A percentile compares a stretch with the other conserved stretches of the same genome.
Evolutionary conservation across 2,888 invertebrate species (phyloP).

Genomic region (Coremacera marginata): DNA sequence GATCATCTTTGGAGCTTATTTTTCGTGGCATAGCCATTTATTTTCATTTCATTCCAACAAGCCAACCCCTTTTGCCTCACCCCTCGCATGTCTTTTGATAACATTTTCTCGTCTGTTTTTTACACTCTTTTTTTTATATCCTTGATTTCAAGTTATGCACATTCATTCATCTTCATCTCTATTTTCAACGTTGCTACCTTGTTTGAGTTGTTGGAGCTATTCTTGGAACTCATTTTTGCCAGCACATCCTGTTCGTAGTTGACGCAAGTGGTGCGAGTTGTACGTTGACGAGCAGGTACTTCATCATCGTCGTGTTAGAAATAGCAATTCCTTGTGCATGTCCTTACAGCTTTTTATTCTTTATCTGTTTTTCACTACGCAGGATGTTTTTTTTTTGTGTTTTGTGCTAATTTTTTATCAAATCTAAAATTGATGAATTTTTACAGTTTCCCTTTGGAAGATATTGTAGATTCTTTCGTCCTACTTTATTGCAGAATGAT

Average conservation of each 20-base stretch:
- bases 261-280: too few relatives aligned
- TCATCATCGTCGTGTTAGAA: constrained; percentile 1
- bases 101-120: neutral
- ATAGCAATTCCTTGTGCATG: neutral
- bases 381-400: neutral
- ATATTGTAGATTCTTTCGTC: neutral
- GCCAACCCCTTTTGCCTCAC: too few relatives aligned
- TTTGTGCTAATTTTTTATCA: neutral
- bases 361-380: neutral
- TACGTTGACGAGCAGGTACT: neutral
- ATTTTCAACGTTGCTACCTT: too few relatives aligned
- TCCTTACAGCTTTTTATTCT: neutral
- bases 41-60: too few relatives aligned
- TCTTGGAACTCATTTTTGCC: neutral
- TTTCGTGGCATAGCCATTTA: neutral
- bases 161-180: too few relatives aligned
- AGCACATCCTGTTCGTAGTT: neutral
- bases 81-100: too few relatives aligned
- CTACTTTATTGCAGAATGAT: neutral
- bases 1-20: constrained; percentile 2
- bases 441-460: neutral
- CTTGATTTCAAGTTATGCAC: neutral
- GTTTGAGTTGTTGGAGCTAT: too few relatives aligned
- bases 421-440: constrained; percentile 6
- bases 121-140: neutral